Evolutionary conservation across 53 echinoderm and acorn worm species (phyloP).

Genomic region (Temnopleurus reevesii): DNA sequence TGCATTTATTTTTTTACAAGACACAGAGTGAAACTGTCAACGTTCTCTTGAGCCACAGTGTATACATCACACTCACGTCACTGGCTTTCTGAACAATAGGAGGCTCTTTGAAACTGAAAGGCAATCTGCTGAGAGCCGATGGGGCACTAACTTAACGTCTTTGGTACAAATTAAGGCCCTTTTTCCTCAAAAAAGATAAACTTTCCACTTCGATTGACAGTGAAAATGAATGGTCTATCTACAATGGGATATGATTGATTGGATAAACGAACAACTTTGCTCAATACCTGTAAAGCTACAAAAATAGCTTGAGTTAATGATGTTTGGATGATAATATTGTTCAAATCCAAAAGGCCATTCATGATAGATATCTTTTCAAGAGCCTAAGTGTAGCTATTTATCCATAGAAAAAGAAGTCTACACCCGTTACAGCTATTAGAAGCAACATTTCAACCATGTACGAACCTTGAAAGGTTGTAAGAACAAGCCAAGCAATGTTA

Average conservation of each 20-base stretch:
- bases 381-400: no score
- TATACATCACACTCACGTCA: background rate
- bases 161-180: background rate
- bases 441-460: no score
- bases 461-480: no score
- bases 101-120: background rate
- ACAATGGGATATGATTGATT: background rate
- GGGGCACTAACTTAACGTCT: background rate
- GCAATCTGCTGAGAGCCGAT: background rate
- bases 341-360: conserved; percentile 5
- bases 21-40: background rate
- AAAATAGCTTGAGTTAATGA: background rate
- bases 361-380: no score
- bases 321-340: background rate
- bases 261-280: no score
- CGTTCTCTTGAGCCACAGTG: background rate
- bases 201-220: background rate
- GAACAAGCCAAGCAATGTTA: no score
- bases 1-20: no score
- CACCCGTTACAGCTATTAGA: no score
- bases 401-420: no score
- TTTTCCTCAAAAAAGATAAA: background rate
- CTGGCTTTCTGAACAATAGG: background rate
- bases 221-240: conserved; percentile 4
- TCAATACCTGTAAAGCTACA: background rate